Conservation (phyloP, 2,113 vertebrate species). For the Nibea albiflora region DNA sequence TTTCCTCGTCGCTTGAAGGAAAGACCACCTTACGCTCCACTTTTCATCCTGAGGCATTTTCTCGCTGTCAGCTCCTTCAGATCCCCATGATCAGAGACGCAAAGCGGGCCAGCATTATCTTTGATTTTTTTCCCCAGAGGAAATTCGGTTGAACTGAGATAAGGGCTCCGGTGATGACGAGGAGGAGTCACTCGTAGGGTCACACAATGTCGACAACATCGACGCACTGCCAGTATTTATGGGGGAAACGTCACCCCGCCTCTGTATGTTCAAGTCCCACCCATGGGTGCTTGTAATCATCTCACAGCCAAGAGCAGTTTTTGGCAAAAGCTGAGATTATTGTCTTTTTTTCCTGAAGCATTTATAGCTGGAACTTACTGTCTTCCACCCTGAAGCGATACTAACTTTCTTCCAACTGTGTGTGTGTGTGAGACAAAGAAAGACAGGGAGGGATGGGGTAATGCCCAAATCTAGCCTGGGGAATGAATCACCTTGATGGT, state of each 20-base stretch:
- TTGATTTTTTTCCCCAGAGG: neutral
- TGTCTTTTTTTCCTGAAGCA: neutral
- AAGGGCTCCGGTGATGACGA: neutral
- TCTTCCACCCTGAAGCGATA: constrained; percentile 1
- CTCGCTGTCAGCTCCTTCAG: neutral
- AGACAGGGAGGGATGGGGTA: neutral
- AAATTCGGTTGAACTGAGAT: neutral
- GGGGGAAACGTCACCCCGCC: constrained; percentile 32
- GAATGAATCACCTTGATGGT: constrained; percentile 34
- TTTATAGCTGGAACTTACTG: neutral
- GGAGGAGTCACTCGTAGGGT: constrained; percentile 5
- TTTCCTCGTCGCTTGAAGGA: constrained; percentile 2
- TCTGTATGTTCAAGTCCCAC: constrained; percentile 62
- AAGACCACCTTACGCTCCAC: constrained; percentile 17
- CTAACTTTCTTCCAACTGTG: neutral
- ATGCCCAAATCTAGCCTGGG: neutral
- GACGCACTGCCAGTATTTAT: constrained; percentile 53
- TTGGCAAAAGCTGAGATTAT: neutral
- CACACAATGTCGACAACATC: neutral
- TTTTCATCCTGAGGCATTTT: constrained; percentile 44
- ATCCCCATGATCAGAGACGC: neutral
- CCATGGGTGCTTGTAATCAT: constrained; percentile 38
- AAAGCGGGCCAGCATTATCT: neutral
- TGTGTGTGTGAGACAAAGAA: neutral
- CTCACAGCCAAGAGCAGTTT: constrained; percentile 3